phyloP scores from a whole-genome alignment of 2,797 vertebrate genomes.

The Sylvia borin region DNA sequence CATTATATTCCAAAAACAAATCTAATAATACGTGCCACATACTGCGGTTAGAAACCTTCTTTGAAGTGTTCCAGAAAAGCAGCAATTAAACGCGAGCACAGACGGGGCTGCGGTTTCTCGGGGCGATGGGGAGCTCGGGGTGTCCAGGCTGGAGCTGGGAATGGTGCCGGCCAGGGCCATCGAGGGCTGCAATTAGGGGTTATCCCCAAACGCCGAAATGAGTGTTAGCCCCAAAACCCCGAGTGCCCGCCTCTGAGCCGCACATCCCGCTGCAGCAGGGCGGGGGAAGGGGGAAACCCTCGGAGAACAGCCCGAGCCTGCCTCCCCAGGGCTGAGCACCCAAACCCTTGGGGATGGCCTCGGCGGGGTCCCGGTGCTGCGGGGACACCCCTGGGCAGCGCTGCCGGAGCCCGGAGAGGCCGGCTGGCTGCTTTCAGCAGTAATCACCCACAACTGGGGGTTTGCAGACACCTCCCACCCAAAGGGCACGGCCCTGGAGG shows the following conservation, averaged over 20 bases:
- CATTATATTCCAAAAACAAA: constrained; percentile 67
- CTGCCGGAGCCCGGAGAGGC: rapidly evolving
- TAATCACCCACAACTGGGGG: background rate
- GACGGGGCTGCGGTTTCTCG: background rate
- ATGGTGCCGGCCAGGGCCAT: background rate
- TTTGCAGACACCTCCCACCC: background rate
- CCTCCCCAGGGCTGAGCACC: too few relatives aligned
- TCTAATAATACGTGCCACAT: constrained; percentile 39
- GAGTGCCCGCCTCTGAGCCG: too few relatives aligned
- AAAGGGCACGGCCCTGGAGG: background rate
- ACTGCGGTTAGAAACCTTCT: constrained; percentile 11
- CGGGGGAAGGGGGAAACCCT: background rate
- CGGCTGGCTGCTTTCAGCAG: background rate
- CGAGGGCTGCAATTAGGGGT: background rate
- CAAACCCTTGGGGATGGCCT: too few relatives aligned
- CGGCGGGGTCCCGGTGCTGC: rapidly evolving
- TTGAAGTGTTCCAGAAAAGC: constrained; percentile 48
- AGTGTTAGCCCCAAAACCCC: background rate
- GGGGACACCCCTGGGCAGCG: background rate
- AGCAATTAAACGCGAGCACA: constrained; percentile 4
- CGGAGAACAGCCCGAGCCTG: too few relatives aligned
- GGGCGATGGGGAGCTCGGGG: background rate
- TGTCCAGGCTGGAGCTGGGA: background rate
- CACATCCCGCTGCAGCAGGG: background rate
- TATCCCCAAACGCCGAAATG: too few relatives aligned